Percentiles rank a stretch among this genome's conserved stretches.
phyloP scores from a whole-genome alignment of 2,888 invertebrate genomes.

The Elmis aenea region DNA sequence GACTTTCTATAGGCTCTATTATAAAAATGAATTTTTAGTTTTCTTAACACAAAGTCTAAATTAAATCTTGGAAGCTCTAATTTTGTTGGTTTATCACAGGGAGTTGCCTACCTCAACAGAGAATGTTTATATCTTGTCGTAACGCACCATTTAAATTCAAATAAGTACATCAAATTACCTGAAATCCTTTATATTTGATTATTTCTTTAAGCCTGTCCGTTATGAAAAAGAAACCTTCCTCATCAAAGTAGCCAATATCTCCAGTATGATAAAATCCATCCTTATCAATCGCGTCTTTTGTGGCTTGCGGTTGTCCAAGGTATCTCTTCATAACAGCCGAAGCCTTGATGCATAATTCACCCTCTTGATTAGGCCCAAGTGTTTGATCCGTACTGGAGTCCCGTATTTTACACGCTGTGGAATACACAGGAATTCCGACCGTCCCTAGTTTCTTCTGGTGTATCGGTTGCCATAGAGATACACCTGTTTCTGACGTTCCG shows the following conservation, averaged over 20 bases:
- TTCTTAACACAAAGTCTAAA: too few relatives aligned
- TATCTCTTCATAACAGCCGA: slow-evolving; percentile 65
- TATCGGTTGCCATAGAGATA: background rate
- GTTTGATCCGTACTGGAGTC: slow-evolving; percentile 55
- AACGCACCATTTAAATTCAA: too few relatives aligned
- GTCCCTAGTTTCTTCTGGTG: slow-evolving; percentile 26
- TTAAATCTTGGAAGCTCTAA: too few relatives aligned
- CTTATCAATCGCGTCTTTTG: slow-evolving; percentile 56
- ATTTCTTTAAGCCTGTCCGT: slow-evolving; percentile 81
- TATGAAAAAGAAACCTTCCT: slow-evolving; percentile 68
- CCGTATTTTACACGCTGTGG: slow-evolving; percentile 52
- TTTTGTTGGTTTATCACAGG: too few relatives aligned
- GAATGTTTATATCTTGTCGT: too few relatives aligned
- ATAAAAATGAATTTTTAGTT: too few relatives aligned
- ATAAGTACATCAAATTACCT: too few relatives aligned
- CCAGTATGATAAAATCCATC: slow-evolving; percentile 74
- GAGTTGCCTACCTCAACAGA: too few relatives aligned
- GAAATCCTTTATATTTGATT: slow-evolving; percentile 80
- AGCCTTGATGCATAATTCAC: slow-evolving; percentile 78
- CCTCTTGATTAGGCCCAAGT: slow-evolving; percentile 58
- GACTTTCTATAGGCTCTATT: too few relatives aligned
- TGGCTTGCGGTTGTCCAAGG: slow-evolving; percentile 59
- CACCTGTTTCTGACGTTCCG: slow-evolving; percentile 12
- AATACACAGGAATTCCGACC: slow-evolving; percentile 56
- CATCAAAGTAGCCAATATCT: slow-evolving; percentile 74